Base-by-base conservation (phyloP, 1,140 invertebrate species). In the Marisa cornuarietis region DNA sequence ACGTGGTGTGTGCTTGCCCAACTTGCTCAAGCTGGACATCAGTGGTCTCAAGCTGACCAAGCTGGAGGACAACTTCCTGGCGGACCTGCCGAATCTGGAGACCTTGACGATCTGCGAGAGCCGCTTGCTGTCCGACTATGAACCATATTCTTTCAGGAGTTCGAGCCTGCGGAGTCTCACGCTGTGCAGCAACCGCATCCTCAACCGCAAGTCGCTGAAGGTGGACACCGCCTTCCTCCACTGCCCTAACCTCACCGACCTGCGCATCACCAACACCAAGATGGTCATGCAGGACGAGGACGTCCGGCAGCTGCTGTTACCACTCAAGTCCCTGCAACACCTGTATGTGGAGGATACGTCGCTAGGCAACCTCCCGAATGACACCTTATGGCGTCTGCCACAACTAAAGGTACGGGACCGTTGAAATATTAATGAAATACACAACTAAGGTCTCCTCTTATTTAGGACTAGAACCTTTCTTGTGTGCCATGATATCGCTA, bases 361-460 rank as follows among this genome's bases (percentile, higher is more conserved):
- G 11, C 26, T 24, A 13, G 74, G 74, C 61, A 65, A n/a, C 74
- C 26, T 76, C 14, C 74, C 74, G 1, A 24, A 63, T 4, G 62
- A 66, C 42, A 24, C 65, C 20, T 61, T 76, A 5, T 76, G 74
- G 74, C 74, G 74, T 63, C 61, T 76, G 24, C 74, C 74, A 54
- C 63, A 51, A 20, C 74, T 76, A 9, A 22, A 65, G 62, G 74
- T 76, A n/a, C 54, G 10, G 10, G 54, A 42, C 6, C 54, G 1
- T 58, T 58, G 54, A 58, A 14, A 18, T 58, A 54, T 54, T 54
- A 54, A 9, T 54, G 14, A 58, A 58, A 58, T 18, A 58, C 31
- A 4, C 0, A 6, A 42, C 6, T 0, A 42, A 42, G 6, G 3
- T 42, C 31, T 42, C 31, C 3, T n/a, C n/a, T n/a, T n/a, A n/a